Evolutionary conservation across 2,797 vertebrate species (phyloP).

Genomic region (Aldrovandia affinis): DNA sequence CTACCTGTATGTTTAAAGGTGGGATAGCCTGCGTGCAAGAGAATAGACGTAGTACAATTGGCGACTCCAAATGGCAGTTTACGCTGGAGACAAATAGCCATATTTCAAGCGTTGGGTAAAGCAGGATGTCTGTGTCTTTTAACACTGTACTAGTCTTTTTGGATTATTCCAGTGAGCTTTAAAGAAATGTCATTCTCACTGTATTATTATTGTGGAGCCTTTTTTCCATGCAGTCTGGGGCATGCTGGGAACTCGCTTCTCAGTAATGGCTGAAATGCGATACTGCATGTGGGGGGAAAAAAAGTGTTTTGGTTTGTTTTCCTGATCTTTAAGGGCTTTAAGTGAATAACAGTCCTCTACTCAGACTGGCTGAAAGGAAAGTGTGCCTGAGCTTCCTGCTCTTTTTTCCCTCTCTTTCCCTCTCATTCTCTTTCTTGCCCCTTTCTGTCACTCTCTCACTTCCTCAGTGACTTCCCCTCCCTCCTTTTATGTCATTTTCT

Average conservation of each 20-base stretch:
- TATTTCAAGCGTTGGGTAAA: neutral
- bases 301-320: slow-evolving; percentile 12
- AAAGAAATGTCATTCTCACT: neutral
- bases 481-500: too few relatives aligned
- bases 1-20: too few relatives aligned
- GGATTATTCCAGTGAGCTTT: neutral
- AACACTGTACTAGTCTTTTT: neutral
- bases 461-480: neutral
- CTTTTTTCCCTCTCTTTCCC: neutral
- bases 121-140: neutral
- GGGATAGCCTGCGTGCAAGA: too few relatives aligned
- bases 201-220: neutral
- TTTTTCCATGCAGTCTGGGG: neutral
- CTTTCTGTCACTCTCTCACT: neutral
- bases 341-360: slow-evolving; percentile 6
- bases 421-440: neutral
- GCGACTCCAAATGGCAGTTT: neutral
- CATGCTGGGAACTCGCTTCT: neutral
- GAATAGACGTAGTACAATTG: too few relatives aligned
- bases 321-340: neutral
- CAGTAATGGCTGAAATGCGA: neutral
- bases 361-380: slow-evolving; percentile 12
- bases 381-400: slow-evolving; percentile 1
- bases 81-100: neutral
- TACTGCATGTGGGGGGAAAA: neutral